Evolutionary conservation across 2,888 invertebrate genomes (phyloP), one percentile per base, ranked within the genome.

Genomic region (Perithous albicinctus): DNA sequence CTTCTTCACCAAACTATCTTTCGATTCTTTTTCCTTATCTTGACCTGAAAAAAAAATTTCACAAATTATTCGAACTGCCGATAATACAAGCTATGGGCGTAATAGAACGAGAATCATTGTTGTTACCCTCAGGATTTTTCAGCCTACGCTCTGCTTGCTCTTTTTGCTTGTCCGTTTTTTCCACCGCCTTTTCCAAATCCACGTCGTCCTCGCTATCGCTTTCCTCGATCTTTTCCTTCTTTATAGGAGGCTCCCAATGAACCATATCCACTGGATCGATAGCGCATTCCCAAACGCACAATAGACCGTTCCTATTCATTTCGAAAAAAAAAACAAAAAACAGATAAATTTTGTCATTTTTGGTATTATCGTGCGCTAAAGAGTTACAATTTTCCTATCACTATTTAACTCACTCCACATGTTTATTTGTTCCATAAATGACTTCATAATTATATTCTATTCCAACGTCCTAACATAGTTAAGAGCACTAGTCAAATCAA

Each of bases 231-330:
- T 88, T 88, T 32, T 43, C 70, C 72, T 84, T 89, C 43, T 95
- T 95, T 0, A 91, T 93, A 54, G 94, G 93, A 84, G 94, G 94
- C 46, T 93, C 93, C 26, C 92, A 93, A 5, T 93, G 93, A 15
- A 95, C 93, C 59, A 98, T 93, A 72, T 96, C 96, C 66, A 95
- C 95, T 0, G 96, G 94, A 78, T 96, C 95, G 69, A 97, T 93
- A 86, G 95, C 96, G 86, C 97, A 97, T 89, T 97, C 96, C 99
- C 99, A 99, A 54, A 97, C 91, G 90, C 96, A 96, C 3, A 97
- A 93, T 86, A 96, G 96, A 0, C 98, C 98, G 93, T 98, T 98
- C 88, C 96, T 95, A 26, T 67, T 67, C 15, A 59, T 48, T 74
- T 2, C 4, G 32, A 48, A n/a, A 26, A 32, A 1, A 12, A n/a